Conservation (phyloP, 2,888 invertebrate genomes). For the Pristionchus entomophagus region DNA sequence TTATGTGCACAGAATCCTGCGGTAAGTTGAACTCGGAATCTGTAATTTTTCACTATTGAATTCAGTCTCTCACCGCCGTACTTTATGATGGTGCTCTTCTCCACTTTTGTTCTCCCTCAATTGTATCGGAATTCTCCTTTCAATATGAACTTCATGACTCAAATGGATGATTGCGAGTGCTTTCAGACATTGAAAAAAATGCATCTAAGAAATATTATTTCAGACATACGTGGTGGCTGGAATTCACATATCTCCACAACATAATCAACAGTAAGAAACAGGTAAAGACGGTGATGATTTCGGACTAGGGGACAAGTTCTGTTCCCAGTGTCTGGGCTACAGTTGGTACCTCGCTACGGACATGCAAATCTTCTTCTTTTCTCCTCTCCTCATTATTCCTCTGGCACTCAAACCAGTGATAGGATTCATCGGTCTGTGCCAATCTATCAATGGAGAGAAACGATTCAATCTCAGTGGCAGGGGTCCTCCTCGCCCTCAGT, state of each 20-base stretch:
- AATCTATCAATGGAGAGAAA: no score
- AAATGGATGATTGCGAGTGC: not conserved
- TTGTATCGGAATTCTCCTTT: not conserved
- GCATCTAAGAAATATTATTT: not conserved
- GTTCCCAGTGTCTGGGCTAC: slow-evolving; percentile 31
- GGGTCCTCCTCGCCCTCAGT: no score
- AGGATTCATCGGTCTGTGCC: not conserved
- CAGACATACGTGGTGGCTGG: not conserved
- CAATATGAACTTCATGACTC: not conserved
- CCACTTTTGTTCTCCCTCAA: not conserved
- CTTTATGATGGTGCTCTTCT: not conserved
- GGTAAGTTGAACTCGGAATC: not conserved
- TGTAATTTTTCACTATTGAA: not conserved
- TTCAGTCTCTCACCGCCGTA: slow-evolving; percentile 10
- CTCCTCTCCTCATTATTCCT: no score
- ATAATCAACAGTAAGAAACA: not conserved
- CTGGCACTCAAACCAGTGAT: slow-evolving; percentile 43
- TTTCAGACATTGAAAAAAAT: not conserved
- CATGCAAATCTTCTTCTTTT: slow-evolving; percentile 51
- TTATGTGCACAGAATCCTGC: slow-evolving; percentile 54
- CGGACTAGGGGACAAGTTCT: not conserved
- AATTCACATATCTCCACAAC: no score
- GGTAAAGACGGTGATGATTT: not conserved
- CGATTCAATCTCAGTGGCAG: no score
- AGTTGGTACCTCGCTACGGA: slow-evolving; percentile 50